Evolutionary conservation across 2,797 vertebrate genomes (phyloP), one percentile per base, ranked within the genome.

Genomic region (Enteromius radiatus): DNA sequence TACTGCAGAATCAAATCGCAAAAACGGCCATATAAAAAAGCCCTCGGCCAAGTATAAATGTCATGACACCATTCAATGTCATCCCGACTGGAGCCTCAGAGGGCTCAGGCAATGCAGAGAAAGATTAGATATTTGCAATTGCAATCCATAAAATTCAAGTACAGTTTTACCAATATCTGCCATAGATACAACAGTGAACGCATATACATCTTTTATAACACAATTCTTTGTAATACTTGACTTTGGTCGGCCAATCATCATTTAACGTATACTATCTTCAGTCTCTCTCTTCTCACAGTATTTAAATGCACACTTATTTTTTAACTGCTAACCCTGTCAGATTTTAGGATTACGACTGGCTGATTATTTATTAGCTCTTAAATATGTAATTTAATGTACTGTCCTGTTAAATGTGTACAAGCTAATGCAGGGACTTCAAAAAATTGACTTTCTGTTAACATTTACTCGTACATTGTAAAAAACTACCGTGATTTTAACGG

Each of bases 21-120:
- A 83, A 83, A 69, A 69, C 15, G 74, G 65, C 52, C 74, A 77
- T 83, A 83, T 76, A 69, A 77, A 77, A 77, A 77, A 83, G 81
- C 81, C 81, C 65, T 49, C 6, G 81, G 81, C 81, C 74, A 83
- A 69, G 81, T 68, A 61, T 83, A 83, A 83, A 83, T 83, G 81
- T 83, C 81, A 83, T 61, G 74, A 77, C 81, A 82, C 74, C 74
- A 77, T 83, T 83, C 81, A 83, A 83, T 76, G 81, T 67, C 74
- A 83, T 61, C 54, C 81, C 14, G 74, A 77, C 74, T 47, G 65
- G 52, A 83, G 38, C 52, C 81, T 69, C 26, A 28, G 74, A 76
- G 81, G 81, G 52, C 45, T 49, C 64, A 47, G 54, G 74, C 64
- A 77, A 83, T 26, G 52, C 36, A 70, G 74, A 49, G 26, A 69